Percentiles rank a stretch among this genome's conserved stretches.
Evolutionary conservation across 1,140 invertebrate species (phyloP).

Genomic region (Ephestia elutella): DNA sequence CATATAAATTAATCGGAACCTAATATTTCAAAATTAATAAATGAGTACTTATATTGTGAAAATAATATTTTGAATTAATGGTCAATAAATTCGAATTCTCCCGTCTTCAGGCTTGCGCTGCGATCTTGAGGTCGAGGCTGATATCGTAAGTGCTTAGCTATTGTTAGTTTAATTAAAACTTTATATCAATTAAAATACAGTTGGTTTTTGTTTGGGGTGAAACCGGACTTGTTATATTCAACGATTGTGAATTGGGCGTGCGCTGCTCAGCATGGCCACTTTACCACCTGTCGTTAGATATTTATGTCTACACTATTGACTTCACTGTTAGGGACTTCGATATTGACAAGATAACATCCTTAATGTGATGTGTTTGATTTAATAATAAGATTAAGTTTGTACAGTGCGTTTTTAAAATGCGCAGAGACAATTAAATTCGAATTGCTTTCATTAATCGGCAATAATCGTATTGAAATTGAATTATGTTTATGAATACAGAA

Average conservation of each 20-base stretch:
- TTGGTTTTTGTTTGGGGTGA: slow-evolving; percentile 37
- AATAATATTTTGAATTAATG: slow-evolving; percentile 75
- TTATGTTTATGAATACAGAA: neutral
- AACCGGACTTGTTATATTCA: slow-evolving; percentile 27
- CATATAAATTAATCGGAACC: slow-evolving; percentile 74
- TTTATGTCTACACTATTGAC: slow-evolving; percentile 74
- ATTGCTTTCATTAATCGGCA: slow-evolving; percentile 9
- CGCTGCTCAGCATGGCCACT: slow-evolving; percentile 70
- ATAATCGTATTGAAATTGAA: slow-evolving; percentile 5
- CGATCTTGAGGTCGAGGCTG: slow-evolving; percentile 29
- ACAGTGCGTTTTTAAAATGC: slow-evolving; percentile 45
- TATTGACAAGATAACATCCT: slow-evolving; percentile 76
- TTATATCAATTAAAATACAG: slow-evolving; percentile 37
- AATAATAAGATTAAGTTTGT: slow-evolving; percentile 74
- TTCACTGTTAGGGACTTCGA: slow-evolving; percentile 74
- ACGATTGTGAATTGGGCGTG: slow-evolving; percentile 40
- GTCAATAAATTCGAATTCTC: slow-evolving; percentile 74
- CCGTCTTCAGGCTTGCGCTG: slow-evolving; percentile 71
- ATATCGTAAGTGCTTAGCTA: slow-evolving; percentile 22
- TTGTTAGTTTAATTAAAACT: slow-evolving; percentile 27
- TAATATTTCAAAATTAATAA: slow-evolving; percentile 75
- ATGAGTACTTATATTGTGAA: slow-evolving; percentile 75
- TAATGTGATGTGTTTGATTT: slow-evolving; percentile 77
- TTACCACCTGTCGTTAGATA: slow-evolving; percentile 73
- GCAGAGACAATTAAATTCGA: slow-evolving; percentile 52